Evolutionary conservation across 2,113 vertebrate species (phyloP).

Genomic region (Oxygymnocypris stewartii): DNA sequence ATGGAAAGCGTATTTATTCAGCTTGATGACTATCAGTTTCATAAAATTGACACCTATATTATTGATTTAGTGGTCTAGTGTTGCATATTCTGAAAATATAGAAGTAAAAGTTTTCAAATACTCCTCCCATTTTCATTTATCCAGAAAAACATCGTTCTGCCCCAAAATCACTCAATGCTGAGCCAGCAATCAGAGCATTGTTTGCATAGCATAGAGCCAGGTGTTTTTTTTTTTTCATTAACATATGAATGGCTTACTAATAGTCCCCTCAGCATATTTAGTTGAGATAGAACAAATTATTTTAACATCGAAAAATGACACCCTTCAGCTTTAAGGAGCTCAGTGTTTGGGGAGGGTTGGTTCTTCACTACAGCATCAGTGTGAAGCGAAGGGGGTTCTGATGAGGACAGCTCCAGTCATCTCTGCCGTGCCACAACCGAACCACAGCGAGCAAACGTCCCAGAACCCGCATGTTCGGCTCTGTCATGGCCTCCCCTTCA

Average conservation of each 20-base stretch:
- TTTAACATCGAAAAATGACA: not conserved
- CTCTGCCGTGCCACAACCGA: constrained; percentile 46
- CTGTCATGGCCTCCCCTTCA: constrained; percentile 3
- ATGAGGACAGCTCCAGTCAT: not conserved
- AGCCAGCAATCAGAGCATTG: not conserved
- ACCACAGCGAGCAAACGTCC: not conserved
- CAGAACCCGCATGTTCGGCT: constrained; percentile 26
- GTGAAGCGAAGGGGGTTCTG: constrained; percentile 43
- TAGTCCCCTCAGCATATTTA: too few species aligned
- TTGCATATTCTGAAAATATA: too few species aligned
- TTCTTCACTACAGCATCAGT: constrained; percentile 55
- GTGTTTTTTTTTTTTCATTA: not conserved
- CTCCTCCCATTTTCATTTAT: not conserved
- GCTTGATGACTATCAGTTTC: too few species aligned
- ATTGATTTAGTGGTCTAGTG: too few species aligned
- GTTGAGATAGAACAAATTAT: not conserved
- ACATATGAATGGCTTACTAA: not conserved
- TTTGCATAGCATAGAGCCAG: not conserved
- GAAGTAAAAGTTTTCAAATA: too few species aligned
- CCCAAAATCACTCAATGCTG: not conserved
- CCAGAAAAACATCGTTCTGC: not conserved
- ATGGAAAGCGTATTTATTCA: too few species aligned
- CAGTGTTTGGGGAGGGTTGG: constrained; percentile 39
- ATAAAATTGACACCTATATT: too few species aligned
- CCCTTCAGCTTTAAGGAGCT: constrained; percentile 46